A percentile compares a stretch with the other conserved stretches of the same genome.
Conservation (phyloP, 2,797 vertebrate species). For the Malurus leucopterus region DNA sequence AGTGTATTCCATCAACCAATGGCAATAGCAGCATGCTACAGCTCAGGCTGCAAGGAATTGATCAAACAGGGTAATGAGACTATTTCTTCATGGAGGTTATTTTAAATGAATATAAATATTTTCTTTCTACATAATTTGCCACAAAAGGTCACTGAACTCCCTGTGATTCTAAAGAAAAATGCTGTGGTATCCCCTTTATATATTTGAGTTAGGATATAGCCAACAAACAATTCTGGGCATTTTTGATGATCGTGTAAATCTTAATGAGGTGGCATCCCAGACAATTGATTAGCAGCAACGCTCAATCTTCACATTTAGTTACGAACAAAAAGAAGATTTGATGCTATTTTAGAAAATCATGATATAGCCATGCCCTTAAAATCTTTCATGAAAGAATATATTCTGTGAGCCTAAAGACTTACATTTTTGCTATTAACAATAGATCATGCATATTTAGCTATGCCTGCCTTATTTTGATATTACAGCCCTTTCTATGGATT, state of each 20-base stretch:
- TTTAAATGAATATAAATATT: constrained; percentile 88
- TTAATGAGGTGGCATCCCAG: constrained; percentile 73
- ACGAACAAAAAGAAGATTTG: constrained; percentile 63
- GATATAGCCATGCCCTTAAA: constrained; percentile 61
- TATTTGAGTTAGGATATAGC: constrained; percentile 72
- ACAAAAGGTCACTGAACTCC: constrained; percentile 83
- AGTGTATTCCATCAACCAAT: constrained; percentile 81
- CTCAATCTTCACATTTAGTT: constrained; percentile 65
- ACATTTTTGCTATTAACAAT: constrained; percentile 4
- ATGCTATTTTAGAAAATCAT: constrained; percentile 59
- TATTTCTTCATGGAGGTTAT: constrained; percentile 81
- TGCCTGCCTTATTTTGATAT: constrained; percentile 60
- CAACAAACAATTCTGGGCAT: constrained; percentile 74
- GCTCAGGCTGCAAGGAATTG: constrained; percentile 81
- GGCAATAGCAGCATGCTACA: constrained; percentile 76
- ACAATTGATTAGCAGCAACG: constrained; percentile 69
- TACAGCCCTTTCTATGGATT: constrained; percentile 47
- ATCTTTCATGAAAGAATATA: constrained; percentile 48
- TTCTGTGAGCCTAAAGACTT: constrained; percentile 2
- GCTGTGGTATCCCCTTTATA: constrained; percentile 72
- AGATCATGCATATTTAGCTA: constrained; percentile 47
- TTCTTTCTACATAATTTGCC: constrained; percentile 88
- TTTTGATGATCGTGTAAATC: constrained; percentile 73
- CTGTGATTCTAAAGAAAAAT: constrained; percentile 81
- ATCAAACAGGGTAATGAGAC: constrained; percentile 84